These are phyloP conservation scores for Orthonychiurus folsomi DNA, from an alignment of 2,888 invertebrate species.

Conservation along the genomic window DNA sequence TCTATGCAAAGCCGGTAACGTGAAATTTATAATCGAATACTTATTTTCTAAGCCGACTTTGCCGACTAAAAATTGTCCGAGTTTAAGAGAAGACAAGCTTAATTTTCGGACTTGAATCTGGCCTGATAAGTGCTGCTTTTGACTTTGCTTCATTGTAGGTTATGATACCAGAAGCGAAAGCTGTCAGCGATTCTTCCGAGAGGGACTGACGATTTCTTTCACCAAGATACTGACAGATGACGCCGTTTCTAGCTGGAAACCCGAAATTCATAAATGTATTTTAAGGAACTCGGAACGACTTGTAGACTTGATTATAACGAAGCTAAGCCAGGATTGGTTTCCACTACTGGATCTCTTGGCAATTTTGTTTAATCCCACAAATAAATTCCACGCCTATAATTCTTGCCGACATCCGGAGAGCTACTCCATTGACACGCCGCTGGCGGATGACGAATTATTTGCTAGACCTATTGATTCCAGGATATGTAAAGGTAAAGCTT, in stretches of 20 bases:
- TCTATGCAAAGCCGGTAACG: conserved; percentile 68
- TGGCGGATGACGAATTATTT: conserved; percentile 60
- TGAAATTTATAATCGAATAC: conserved; percentile 13
- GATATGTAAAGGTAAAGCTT: conserved; percentile 57
- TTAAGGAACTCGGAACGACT: conserved; percentile 85
- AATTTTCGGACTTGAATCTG: too few relatives aligned
- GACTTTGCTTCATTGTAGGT: conserved; percentile 49
- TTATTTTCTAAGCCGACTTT: not conserved
- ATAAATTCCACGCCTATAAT: conserved; percentile 88
- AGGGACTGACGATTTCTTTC: conserved; percentile 87
- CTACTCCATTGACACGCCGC: conserved; percentile 53
- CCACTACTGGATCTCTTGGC: conserved; percentile 83
- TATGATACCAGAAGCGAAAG: conserved; percentile 78
- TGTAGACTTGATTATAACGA: conserved; percentile 84
- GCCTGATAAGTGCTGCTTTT: conserved; percentile 5
- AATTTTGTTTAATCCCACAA: conserved; percentile 88
- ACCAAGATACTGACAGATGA: conserved; percentile 95
- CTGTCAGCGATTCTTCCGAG: conserved; percentile 89
- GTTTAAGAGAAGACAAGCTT: too few relatives aligned
- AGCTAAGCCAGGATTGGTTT: conserved; percentile 81
- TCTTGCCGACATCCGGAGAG: conserved; percentile 66
- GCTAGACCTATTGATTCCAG: conserved; percentile 73
- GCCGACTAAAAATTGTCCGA: not conserved
- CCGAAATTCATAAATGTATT: conserved; percentile 92
- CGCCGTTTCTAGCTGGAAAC: conserved; percentile 95